Evolutionary conservation across 2,888 invertebrate species (phyloP).

Genomic region (Chironomus riparius): DNA sequence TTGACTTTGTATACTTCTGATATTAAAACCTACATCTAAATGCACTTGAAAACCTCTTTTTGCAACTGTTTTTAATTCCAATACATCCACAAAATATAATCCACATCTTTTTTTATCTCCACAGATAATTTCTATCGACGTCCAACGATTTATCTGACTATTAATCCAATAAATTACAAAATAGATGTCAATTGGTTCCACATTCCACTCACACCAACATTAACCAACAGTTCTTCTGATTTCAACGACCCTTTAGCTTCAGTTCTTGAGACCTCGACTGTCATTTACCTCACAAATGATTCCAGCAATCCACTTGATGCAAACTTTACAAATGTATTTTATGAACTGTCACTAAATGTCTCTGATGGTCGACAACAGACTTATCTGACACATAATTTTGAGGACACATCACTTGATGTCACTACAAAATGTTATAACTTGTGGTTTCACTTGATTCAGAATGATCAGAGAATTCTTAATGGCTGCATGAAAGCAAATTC

Average conservation of each 20-base stretch:
- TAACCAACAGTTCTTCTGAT: no score
- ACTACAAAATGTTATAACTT: slow-evolving; percentile 39
- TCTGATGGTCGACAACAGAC: neutral
- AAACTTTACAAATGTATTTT: neutral
- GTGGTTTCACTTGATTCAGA: slow-evolving; percentile 40
- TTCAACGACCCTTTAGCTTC: no score
- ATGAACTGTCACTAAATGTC: neutral
- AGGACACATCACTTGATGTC: neutral
- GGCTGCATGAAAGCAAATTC: slow-evolving; percentile 47
- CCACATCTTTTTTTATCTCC: neutral
- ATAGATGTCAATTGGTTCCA: slow-evolving; percentile 18
- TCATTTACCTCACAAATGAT: neutral
- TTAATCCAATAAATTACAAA: slow-evolving; percentile 2
- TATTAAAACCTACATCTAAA: no score
- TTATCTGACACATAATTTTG: neutral
- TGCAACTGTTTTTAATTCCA: no score
- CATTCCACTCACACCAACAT: neutral
- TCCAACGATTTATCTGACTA: neutral
- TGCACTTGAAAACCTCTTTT: no score
- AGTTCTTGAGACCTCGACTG: no score
- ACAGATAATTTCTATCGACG: neutral
- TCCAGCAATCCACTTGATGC: neutral
- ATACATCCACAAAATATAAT: neutral
- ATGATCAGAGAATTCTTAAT: slow-evolving; percentile 36
- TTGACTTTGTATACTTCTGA: no score